Percentiles rank a stretch among this genome's conserved stretches.
These are phyloP conservation scores for Ailurus styani DNA, from an alignment of 2,113 vertebrate species.

Conservation along the genomic window DNA sequence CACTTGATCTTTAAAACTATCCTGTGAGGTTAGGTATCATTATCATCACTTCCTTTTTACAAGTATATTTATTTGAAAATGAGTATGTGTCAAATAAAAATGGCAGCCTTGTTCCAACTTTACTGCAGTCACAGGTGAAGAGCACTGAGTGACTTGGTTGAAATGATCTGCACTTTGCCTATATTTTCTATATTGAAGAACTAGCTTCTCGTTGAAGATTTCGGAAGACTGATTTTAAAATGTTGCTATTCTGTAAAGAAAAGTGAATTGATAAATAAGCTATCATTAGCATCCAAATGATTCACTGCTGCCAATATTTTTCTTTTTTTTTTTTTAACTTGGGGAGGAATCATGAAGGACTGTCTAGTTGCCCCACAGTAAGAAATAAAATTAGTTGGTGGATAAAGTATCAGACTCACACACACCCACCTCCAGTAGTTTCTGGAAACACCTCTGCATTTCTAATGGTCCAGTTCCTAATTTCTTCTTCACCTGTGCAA, in stretches of 20 bases:
- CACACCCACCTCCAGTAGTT: background rate
- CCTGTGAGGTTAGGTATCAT: background rate
- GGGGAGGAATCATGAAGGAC: background rate
- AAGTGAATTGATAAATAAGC: background rate
- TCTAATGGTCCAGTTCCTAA: background rate
- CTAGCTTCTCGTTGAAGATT: background rate
- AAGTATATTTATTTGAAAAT: constrained; percentile 41
- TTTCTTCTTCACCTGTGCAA: background rate
- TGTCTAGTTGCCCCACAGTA: background rate
- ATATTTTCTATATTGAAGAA: background rate
- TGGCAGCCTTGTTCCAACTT: background rate
- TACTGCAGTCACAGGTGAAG: background rate
- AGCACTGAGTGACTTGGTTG: background rate
- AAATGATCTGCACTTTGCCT: background rate
- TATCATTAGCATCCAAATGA: background rate
- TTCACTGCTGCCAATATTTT: background rate
- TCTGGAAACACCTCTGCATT: background rate
- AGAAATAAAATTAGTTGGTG: background rate
- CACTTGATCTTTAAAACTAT: constrained; percentile 32
- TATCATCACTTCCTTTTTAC: background rate
- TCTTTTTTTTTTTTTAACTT: background rate
- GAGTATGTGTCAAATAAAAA: background rate
- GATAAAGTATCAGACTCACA: background rate
- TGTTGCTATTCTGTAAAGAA: background rate
- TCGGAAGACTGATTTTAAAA: background rate